phyloP scores from a whole-genome alignment of 2,113 vertebrate genomes.

The Pelvicachromis taeniatus region DNA sequence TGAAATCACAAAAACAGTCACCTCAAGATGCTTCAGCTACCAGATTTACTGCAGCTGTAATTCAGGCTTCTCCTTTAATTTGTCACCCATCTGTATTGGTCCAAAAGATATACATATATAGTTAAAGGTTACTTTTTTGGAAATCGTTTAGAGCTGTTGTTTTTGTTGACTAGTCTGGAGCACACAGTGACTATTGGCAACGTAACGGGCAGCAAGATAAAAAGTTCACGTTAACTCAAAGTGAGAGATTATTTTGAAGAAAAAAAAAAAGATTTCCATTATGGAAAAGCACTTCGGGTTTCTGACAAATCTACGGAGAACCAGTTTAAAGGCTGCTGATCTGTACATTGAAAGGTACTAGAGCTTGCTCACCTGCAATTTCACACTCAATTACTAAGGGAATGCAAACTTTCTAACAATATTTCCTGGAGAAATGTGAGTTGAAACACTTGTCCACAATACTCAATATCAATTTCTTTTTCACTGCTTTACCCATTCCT shows the following conservation, averaged over 20 bases:
- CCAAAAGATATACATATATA: not conserved
- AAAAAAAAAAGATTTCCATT: not conserved
- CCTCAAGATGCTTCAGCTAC: not conserved
- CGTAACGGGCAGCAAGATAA: not conserved
- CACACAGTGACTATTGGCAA: not conserved
- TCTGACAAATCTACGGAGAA: not conserved
- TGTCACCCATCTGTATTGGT: not conserved
- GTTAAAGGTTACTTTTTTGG: not conserved
- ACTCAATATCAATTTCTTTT: constrained; percentile 14
- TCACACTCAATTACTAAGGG: constrained; percentile 42
- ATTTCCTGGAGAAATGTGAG: constrained; percentile 4
- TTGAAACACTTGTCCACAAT: constrained; percentile 17
- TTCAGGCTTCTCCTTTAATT: not conserved
- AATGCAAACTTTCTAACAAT: constrained; percentile 27
- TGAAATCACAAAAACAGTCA: not conserved
- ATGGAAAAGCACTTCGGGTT: not conserved
- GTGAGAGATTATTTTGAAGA: not conserved
- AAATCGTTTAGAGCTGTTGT: not conserved
- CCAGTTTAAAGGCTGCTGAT: not conserved
- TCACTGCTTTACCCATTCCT: not conserved
- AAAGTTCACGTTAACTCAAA: not conserved
- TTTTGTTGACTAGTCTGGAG: not conserved
- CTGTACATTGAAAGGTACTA: not conserved
- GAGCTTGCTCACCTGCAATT: constrained; percentile 47
- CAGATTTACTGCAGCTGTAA: not conserved